Evolutionary conservation across 2,888 invertebrate species (phyloP).

Genomic region (Rapana venosa): DNA sequence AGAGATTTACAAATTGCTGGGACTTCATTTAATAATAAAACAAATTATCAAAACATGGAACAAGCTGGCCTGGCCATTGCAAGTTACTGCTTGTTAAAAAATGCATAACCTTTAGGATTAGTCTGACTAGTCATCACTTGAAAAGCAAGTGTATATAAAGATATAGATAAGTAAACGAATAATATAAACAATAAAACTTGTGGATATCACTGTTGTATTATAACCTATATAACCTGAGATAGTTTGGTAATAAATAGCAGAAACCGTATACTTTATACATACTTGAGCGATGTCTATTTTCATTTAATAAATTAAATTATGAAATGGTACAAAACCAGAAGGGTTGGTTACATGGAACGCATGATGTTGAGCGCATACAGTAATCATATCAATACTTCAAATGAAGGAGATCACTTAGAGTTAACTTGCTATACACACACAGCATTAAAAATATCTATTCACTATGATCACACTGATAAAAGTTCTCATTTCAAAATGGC

Average conservation of each 20-base stretch:
- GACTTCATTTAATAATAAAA: no score
- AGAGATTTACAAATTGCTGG: no score
- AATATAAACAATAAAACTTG: neutral
- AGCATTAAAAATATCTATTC: no score
- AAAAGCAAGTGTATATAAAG: no score
- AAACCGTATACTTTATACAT: slow-evolving; percentile 15
- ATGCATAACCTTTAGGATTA: no score
- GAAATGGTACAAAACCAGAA: neutral
- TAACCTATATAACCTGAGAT: slow-evolving; percentile 4
- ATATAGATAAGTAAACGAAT: no score
- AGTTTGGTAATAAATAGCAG: neutral
- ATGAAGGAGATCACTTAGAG: neutral
- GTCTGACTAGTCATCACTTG: no score
- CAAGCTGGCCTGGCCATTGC: no score
- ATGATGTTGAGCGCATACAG: neutral
- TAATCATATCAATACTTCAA: neutral
- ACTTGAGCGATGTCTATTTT: slow-evolving; percentile 22
- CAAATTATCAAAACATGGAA: no score
- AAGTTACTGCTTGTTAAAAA: no score
- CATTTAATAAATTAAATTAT: slow-evolving; percentile 10
- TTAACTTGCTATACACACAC: neutral
- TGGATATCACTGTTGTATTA: neutral
- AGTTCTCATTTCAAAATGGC: no score
- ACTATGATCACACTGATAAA: no score
- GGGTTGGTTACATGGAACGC: neutral